Evolutionary conservation across 2,113 vertebrate genomes (phyloP).

Genomic region (Pseudopipra pipra): DNA sequence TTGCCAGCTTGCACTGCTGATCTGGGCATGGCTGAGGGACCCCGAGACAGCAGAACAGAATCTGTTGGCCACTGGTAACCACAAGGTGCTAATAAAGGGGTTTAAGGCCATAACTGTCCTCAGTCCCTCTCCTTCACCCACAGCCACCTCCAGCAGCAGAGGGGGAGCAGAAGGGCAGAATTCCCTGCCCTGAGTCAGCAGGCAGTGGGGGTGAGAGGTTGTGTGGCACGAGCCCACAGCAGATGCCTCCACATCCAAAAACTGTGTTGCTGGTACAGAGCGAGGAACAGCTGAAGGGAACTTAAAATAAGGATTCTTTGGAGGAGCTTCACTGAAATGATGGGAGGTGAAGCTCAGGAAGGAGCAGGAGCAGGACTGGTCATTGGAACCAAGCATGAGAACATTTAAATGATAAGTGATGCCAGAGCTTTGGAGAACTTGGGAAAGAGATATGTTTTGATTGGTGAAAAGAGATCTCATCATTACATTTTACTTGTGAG

Average conservation of each 20-base stretch:
- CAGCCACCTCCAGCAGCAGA: neutral
- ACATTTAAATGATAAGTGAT: neutral
- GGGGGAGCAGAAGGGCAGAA: neutral
- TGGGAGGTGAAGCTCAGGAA: neutral
- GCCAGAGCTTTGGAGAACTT: neutral
- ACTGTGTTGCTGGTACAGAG: neutral
- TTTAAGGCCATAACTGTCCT: neutral
- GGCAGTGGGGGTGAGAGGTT: rapidly evolving
- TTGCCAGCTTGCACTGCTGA: neutral
- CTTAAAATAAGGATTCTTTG: neutral
- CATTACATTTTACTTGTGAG: neutral
- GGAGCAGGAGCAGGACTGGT: neutral
- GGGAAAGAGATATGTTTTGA: neutral
- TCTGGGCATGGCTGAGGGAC: neutral
- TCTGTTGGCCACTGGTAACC: neutral
- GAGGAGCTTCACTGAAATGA: neutral
- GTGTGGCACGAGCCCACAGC: neutral
- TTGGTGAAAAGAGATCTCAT: neutral
- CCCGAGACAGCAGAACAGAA: neutral
- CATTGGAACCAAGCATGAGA: neutral
- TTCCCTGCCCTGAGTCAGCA: neutral
- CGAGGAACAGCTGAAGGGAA: neutral
- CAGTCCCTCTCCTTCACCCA: neutral
- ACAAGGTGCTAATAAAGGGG: neutral
- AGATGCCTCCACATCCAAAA: too few relatives aligned